Base-by-base conservation (phyloP, 2,888 invertebrate genomes). In the Ornithoptera priamus region DNA sequence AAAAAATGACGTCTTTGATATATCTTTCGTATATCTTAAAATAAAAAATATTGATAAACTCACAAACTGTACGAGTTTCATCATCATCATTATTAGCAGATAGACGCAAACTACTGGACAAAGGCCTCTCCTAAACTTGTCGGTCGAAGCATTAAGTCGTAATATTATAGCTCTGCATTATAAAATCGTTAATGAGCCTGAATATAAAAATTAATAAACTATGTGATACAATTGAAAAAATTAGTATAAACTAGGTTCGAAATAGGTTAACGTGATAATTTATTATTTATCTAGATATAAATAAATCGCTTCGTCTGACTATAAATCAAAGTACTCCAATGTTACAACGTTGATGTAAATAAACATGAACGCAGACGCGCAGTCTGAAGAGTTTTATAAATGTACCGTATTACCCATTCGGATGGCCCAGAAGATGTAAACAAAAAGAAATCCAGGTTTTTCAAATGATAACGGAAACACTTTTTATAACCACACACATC, bases 301-400 rank as follows among this genome's bases (percentile, higher is more conserved):
- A 57, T 57, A 20, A n/a, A 20, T 53, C 64, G 18, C 24, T 56
- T 59, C 42, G 60, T 59, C 42, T 64, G 42, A 56, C 20, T 62
- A 77, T 82, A 82, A 81, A 82, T 81, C 80, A 74, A 73, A 75
- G 70, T 67, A 76, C 70, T 75, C 77, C 73, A 73, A 76, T 72
- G 73, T 78, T 79, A 81, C 79, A 75, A 78, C 71, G 75, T 72
- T 74, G 75, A 79, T 77, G 77, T 76, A 82, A 82, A 81, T 81
- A 81, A 81, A 80, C 72, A 74, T 69, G 62, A 6, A 36, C 72
- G 80, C 81, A 83, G 87, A 84, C 86, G 81, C 78, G 86, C 85
- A 75, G 86, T 87, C 87, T 88, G 81, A 79, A 80, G 77, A 78
- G 76, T 78, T 76, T 80, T 78, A 79, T 78, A 71, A 71, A 73